Percentiles rank a stretch among this genome's conserved stretches.
phyloP scores from a whole-genome alignment of 2,113 vertebrate species.

The Labrus mixtus region DNA sequence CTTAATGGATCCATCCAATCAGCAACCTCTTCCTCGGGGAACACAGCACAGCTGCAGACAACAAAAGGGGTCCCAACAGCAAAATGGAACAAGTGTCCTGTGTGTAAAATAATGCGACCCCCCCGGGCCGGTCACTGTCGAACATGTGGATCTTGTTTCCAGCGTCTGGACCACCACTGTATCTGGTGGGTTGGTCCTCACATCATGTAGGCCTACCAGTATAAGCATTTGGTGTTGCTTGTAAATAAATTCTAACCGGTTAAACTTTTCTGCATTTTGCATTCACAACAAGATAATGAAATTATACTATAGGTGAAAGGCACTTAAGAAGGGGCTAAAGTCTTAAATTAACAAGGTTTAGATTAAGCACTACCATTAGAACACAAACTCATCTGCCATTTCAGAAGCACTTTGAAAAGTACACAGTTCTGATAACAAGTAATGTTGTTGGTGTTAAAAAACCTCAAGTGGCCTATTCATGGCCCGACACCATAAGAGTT shows the following conservation, averaged over 20 bases:
- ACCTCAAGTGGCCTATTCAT: neutral
- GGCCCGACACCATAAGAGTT: neutral
- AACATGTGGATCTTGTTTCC: conserved; percentile 91
- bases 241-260: neutral
- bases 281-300: neutral
- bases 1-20: conserved; percentile 67
- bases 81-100: conserved; percentile 77
- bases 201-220: too few species aligned
- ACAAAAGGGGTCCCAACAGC: neutral
- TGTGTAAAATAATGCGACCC: conserved; percentile 89
- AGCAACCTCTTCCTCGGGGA: conserved; percentile 7
- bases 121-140: conserved; percentile 94
- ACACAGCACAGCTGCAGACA: conserved; percentile 5
- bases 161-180: conserved; percentile 95
- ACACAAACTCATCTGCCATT: neutral
- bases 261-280: neutral
- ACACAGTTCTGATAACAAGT: neutral
- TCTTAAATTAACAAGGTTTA: too few species aligned
- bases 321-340: too few species aligned
- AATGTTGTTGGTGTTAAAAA: neutral
- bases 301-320: too few species aligned
- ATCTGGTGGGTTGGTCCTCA: conserved; percentile 90
- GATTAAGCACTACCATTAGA: too few species aligned
- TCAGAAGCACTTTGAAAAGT: neutral
- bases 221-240: too few species aligned